Evolutionary conservation across 2,888 invertebrate genomes (phyloP), one percentile per base, ranked within the genome.

Genomic region (Matsumyia berberina): DNA sequence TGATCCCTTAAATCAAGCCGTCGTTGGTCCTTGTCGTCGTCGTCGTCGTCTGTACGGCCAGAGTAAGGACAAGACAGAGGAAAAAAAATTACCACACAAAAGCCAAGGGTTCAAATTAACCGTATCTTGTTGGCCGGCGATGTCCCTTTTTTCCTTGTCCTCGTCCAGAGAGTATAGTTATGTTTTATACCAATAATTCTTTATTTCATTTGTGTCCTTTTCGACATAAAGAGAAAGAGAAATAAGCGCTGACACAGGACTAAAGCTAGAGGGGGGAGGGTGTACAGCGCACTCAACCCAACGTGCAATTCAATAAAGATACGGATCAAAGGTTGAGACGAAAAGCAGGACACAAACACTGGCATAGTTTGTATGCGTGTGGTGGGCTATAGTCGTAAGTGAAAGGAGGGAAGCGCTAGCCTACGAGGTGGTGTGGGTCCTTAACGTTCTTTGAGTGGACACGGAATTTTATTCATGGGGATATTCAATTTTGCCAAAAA

Each of bases 191-290:
- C 53, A 39, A 78, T 78, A 78, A 73, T 82, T 82, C 72, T 66
- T 67, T 67, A 60, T 78, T 72, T 67, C 60, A 67, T 66, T 78
- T 73, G 53, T 60, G 53, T 73, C 39, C 66, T 58, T 60, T 39
- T 53, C 37, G 49, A 81, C 74, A 62, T 74, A 62, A 80, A 69
- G 44, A 39, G n/a, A n/a, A n/a, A 1, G 24, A 24, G 51, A 66
- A 72, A 72, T 53, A 82, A 67, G n/a, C 24, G 82, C 82, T 82
- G 82, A 82, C 82, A 60, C 60, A 82, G 66, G 49, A 69, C 24
- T 3, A 66, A 15, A 4, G 3, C 5, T 2, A 42, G 17, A 12
- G 35, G 11, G 8, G 39, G 15, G 31, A 19, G 29, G 19, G 12
- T 11, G 6, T 29, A 5, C 15, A 15, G 7, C 9, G 7, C 2